Base-by-base conservation (phyloP, 2,797 vertebrate genomes). In the Danio kyathit region DNA sequence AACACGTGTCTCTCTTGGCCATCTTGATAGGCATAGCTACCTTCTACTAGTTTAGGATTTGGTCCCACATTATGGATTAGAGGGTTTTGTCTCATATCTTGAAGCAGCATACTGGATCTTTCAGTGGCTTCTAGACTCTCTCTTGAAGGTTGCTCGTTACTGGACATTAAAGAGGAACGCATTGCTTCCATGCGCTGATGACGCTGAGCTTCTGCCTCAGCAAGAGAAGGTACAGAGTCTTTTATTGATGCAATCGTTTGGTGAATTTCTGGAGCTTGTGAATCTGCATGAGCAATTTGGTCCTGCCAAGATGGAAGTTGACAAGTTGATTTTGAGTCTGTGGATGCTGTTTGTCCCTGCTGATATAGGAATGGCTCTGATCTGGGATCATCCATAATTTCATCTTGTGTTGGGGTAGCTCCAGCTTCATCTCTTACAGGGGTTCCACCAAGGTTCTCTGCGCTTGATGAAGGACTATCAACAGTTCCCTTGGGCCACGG, bases 351-450 rank as follows among this genome's bases (percentile, higher is more conserved):
- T 57, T 76, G 78, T 7, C 77, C 46, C 44, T 70, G 77, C 51
- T 82, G 80, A 79, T 64, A 73, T 9, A 71, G 6, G 1, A 87
- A 88, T 0, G 93, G 93, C 14, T 93, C 94, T 0, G 91, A 90
- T 2, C 13, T 80, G 0, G 95, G 94, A 49, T 95, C 95, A 85
- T 99, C 98, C 96, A 98, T 98, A 78, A 97, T 96, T 90, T 99
- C 98, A 1, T 99, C 98, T 86, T 99, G 98, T 40, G 98, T 99
- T 0, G 98, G 98, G 0, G 98, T 99, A 70, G 97, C 96, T 7
- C 97, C 97, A 0, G 96, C 94, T 74, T 99, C 98, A 0, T 99
- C 98, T 0, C 98, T 93, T 61, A 99, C 97, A 0, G 98, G 98
- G 0, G 98, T 99, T 5, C 97, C 97, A 0, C 93, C 97, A 67